phyloP scores from a whole-genome alignment of 2,797 vertebrate species.

The Garrulus glandarius region DNA sequence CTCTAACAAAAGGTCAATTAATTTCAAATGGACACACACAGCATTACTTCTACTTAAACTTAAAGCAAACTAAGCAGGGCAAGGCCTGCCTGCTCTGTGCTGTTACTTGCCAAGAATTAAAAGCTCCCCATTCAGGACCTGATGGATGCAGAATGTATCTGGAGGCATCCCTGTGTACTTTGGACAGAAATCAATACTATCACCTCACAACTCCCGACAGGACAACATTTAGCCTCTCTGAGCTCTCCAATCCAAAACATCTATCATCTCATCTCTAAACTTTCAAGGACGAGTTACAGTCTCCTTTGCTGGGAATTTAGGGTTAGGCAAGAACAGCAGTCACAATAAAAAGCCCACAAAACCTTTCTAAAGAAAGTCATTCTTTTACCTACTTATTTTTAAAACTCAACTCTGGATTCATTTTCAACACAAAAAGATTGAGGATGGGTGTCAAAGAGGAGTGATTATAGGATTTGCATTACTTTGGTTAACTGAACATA shows the following conservation, averaged over 20 bases:
- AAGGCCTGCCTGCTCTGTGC: background rate
- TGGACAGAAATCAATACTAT: conserved; percentile 56
- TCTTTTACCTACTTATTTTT: background rate
- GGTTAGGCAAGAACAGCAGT: background rate
- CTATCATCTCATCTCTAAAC: background rate
- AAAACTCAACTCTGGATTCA: background rate
- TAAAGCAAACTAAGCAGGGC: background rate
- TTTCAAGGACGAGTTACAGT: background rate
- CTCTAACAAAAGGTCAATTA: conserved; percentile 62
- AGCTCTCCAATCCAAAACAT: background rate
- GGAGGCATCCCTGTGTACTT: background rate
- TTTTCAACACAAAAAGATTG: background rate
- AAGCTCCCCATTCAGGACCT: conserved; percentile 33
- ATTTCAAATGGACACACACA: conserved; percentile 45
- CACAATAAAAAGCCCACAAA: background rate
- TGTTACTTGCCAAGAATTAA: conserved; percentile 57
- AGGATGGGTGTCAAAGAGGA: background rate
- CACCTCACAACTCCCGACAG: conserved; percentile 18
- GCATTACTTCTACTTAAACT: conserved; percentile 12
- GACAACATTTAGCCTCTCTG: background rate
- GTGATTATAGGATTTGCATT: background rate
- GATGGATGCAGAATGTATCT: background rate
- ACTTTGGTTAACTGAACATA: background rate
- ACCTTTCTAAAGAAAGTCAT: background rate
- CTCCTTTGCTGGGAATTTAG: background rate